phyloP scores from a whole-genome alignment of 2,113 vertebrate genomes.

The Rhinoderma darwinii region DNA sequence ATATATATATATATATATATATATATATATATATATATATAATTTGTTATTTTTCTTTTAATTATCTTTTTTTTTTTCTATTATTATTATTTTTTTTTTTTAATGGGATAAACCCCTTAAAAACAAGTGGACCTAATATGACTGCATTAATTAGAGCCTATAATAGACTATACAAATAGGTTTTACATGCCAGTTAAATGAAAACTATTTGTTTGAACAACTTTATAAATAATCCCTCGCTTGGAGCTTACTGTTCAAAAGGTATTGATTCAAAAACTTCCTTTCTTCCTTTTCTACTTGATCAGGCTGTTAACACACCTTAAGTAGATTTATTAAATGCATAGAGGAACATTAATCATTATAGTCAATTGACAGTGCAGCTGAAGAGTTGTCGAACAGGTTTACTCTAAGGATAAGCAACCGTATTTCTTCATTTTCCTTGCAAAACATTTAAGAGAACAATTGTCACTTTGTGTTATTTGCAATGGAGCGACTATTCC shows the following conservation, averaged over 20 bases:
- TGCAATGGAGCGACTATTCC: neutral
- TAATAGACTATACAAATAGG: too few relatives aligned
- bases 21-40: too few relatives aligned
- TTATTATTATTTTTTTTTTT: too few relatives aligned
- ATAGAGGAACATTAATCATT: constrained; percentile 33
- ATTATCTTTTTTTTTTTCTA: too few relatives aligned
- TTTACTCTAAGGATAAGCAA: constrained; percentile 3
- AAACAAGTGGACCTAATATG: too few relatives aligned
- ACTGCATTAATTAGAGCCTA: too few relatives aligned
- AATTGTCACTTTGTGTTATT: neutral
- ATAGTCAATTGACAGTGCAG: constrained; percentile 3
- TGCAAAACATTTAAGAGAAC: constrained; percentile 10
- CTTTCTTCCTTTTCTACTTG: constrained; percentile 6
- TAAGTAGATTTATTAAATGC: constrained; percentile 24
- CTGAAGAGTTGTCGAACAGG: neutral
- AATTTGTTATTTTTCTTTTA: too few relatives aligned
- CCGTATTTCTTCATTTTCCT: constrained; percentile 12
- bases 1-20: too few relatives aligned
- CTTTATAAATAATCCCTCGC: neutral
- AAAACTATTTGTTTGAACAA: neutral
- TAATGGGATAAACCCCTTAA: too few relatives aligned
- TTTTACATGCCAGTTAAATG: neutral
- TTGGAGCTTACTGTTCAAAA: neutral
- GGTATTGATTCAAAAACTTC: constrained; percentile 28
- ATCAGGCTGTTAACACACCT: neutral